These are phyloP conservation scores for Stegodyphus mimosarum DNA, from an alignment of 1,140 invertebrate genomes.

Conservation along the genomic window DNA sequence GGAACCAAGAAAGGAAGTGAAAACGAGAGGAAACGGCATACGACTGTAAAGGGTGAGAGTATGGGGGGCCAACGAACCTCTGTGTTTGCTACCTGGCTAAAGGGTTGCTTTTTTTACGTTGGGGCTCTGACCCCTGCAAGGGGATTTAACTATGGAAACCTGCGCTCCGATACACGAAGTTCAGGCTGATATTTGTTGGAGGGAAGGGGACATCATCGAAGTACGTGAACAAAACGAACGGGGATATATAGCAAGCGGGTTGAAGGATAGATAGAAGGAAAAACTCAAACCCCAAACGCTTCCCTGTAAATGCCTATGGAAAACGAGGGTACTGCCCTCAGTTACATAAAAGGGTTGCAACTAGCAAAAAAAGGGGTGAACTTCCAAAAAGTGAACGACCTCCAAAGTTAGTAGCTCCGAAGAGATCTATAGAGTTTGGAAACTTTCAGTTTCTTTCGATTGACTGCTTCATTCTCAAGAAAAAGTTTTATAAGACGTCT, in stretches of 20 bases:
- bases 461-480: no score
- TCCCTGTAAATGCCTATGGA: conserved; percentile 47
- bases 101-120: background rate
- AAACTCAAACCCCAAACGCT: background rate
- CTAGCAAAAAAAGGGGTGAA: conserved; percentile 50
- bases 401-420: background rate
- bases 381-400: conserved; percentile 42
- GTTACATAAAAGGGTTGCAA: conserved; percentile 25
- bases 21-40: conserved; percentile 31
- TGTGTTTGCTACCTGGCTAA: conserved; percentile 58
- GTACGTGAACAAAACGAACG: background rate
- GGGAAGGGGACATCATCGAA: no score
- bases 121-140: conserved; percentile 52
- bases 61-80: conserved; percentile 41
- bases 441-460: no score
- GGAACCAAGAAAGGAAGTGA: conserved; percentile 56
- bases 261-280: background rate
- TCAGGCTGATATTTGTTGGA: no score
- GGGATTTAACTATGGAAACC: conserved; percentile 22
- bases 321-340: conserved; percentile 22
- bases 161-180: conserved; percentile 50
- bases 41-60: conserved; percentile 20
- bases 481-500: no score
- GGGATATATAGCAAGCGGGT: background rate
- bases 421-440: no score